Evolutionary conservation across 2,113 vertebrate genomes (phyloP), one percentile per base, ranked within the genome.

Genomic region (Rhabdomys dilectus): DNA sequence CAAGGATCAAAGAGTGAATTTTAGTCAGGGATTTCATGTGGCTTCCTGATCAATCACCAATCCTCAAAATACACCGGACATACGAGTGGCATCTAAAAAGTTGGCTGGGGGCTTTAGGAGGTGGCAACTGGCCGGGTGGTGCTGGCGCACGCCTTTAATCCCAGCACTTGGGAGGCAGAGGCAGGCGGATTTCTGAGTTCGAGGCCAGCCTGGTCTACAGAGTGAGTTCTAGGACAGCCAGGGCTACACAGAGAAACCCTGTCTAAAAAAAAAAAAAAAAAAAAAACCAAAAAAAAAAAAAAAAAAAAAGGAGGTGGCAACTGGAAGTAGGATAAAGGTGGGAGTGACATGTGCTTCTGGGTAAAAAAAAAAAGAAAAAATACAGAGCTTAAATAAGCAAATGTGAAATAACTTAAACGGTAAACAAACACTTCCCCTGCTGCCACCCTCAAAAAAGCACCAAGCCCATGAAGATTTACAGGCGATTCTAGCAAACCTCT

Each of bases 341-440:
- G 17, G 7, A 58, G 34, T 29, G 75, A 39, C 6, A 51, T n/a
- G 7, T 34, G n/a, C 26, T 45, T 77, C 77, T 66, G 91, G 73
- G 87, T 31, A 42, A 95, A 95, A 62, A 24, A 51, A 62, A 39
- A 42, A 95, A 62, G 31, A 51, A 62, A 39, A 42, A 31, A 86
- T 2, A 56, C 12, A 85, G 36, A 82, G 39, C 39, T 51, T 34
- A 7, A 42, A 36, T 62, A 62, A 62, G 16, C 22, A 17, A 68
- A n/a, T 6, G 48, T 16, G 9, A 78, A 88, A 17, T 56, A 77
- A 68, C 0, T 58, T 80, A 58, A 58, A 77, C 16, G 34, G 48
- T 68, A 66, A 70, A 51, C 64, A 56, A 64, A 86, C 36, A 62
- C 68, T 34, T 66, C 36, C 39, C 11, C 24, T 26, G 4, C 13